phyloP scores from a whole-genome alignment of 2,888 invertebrate genomes.

The Meteorus cinctellus region DNA sequence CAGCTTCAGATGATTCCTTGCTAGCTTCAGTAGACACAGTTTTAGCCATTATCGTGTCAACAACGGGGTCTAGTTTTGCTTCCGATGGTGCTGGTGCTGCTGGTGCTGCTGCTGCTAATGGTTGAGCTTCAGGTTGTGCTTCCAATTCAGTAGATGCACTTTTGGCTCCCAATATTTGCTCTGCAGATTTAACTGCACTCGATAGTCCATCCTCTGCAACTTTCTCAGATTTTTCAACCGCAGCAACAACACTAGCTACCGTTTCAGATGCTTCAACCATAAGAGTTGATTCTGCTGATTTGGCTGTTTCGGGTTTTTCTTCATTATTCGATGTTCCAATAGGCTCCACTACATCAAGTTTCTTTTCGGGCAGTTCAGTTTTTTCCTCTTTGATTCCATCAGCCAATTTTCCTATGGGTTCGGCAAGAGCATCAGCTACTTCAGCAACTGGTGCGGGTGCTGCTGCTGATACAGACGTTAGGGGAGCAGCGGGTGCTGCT shows the following conservation, averaged over 20 bases:
- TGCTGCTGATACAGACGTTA: slow-evolving; percentile 29
- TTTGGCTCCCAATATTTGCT: slow-evolving; percentile 27
- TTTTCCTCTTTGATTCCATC: slow-evolving; percentile 34
- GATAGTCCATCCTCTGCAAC: slow-evolving; percentile 17
- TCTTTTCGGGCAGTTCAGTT: slow-evolving; percentile 31
- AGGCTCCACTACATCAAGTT: slow-evolving; percentile 18
- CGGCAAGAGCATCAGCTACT: slow-evolving; percentile 25
- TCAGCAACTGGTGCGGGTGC: slow-evolving; percentile 34
- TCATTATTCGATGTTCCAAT: slow-evolving; percentile 42
- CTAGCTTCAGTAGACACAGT: slow-evolving; percentile 26
- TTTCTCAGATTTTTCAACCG: slow-evolving; percentile 5
- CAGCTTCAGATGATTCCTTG: slow-evolving; percentile 23
- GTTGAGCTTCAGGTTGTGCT: slow-evolving; percentile 32
- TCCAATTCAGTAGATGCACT: slow-evolving; percentile 9
- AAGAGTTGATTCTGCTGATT: slow-evolving; percentile 18
- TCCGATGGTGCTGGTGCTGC: slow-evolving; percentile 26
- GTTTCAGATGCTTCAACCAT: slow-evolving; percentile 13
- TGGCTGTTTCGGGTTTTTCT: slow-evolving; percentile 38
- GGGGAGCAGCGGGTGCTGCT: slow-evolving; percentile 59
- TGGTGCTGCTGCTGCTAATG: slow-evolving; percentile 28
- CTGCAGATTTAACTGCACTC: slow-evolving; percentile 23
- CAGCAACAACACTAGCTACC: slow-evolving; percentile 12
- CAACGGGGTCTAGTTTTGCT: slow-evolving; percentile 4
- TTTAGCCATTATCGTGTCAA: slow-evolving; percentile 27
- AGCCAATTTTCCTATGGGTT: slow-evolving; percentile 26